Base-by-base conservation (phyloP, 2,888 invertebrate species). In the Polydrusus pterygomalis region DNA sequence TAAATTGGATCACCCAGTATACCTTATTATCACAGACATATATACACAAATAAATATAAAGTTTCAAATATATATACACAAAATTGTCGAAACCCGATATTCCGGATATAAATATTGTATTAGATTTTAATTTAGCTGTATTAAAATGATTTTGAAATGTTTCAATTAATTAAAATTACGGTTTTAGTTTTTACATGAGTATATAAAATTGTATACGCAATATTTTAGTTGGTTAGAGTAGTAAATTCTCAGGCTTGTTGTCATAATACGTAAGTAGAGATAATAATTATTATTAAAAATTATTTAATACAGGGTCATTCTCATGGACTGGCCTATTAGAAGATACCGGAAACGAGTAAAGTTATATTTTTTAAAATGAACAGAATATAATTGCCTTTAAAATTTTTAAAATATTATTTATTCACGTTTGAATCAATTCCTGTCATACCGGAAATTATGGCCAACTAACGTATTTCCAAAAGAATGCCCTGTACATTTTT, bases 1-100 rank as follows among this genome's bases (percentile, higher is more conserved):
- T 38, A 25, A 25, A 3, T 9, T 17, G 30, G 60, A 73, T 62
- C 73, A 40, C 68, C 68, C 73, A 49, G 51, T 73, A 73, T 56
- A 60, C n/a, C 45, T 68, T 72, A 76, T 71, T 76, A 76, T 76
- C 76, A 76, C 76, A 76, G 76, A 76, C 72, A 60, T 76, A 76
- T 76, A 64, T 76, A 76, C 76, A 76, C 63, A 75, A 72, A 76
- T 68, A 76, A 70, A 76, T 71, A 76, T 56, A 75, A 60, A 67
- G 34, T 65, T 68, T 67, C 54, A 67, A 65, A 63, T 72, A 73
- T 73, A 68, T 68, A 73, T 18, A 60, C 1, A 68, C 65, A 65
- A 65, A 58, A 72, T 65, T 40, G 49, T 72, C 51, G 25, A 30
- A 72, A 72, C 47, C 20, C 25, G 15, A 58, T 69, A 30, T 60